These are phyloP conservation scores for Zaprionus capensis DNA, from an alignment of 1,140 invertebrate species.

Conservation along the genomic window DNA sequence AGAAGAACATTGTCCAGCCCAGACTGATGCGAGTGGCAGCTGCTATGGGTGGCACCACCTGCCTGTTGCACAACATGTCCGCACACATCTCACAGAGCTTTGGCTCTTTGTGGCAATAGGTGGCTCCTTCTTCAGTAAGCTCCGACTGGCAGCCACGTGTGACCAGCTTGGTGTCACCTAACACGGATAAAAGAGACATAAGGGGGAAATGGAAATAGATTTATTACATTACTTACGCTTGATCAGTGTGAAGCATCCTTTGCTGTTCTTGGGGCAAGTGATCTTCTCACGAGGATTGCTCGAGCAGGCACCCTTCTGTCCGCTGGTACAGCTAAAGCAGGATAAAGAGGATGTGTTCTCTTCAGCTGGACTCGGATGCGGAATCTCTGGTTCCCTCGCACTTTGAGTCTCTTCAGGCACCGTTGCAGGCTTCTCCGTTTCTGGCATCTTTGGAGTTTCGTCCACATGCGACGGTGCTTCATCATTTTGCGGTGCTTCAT, in stretches of 20 bases:
- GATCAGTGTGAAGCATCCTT: constrained; percentile 54
- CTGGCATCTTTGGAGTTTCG: not conserved
- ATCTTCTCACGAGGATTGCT: constrained; percentile 7
- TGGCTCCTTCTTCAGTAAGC: constrained; percentile 21
- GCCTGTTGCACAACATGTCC: constrained; percentile 52
- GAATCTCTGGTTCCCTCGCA: not conserved
- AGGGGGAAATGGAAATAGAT: not conserved
- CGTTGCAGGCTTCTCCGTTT: not conserved
- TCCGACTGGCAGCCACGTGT: constrained; percentile 67
- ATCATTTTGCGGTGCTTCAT: constrained; percentile 25
- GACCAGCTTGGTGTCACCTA: constrained; percentile 47
- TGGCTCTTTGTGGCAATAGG: constrained; percentile 48
- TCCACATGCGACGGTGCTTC: not conserved
- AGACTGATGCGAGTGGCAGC: not conserved
- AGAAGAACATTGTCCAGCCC: not conserved
- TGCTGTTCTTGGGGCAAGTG: not conserved
- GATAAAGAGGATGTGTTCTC: not conserved
- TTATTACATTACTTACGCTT: constrained; percentile 42
- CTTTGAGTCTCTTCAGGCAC: not conserved
- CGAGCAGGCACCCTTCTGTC: constrained; percentile 31
- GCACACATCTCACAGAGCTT: constrained; percentile 54
- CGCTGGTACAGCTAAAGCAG: constrained; percentile 51
- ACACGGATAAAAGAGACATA: not conserved
- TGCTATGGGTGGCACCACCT: not conserved
- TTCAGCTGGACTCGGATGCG: not conserved